A percentile compares a stretch with the other conserved stretches of the same genome.
Conservation (phyloP, 2,888 invertebrate species). For the Lepidocyrtoides sp. region DNA sequence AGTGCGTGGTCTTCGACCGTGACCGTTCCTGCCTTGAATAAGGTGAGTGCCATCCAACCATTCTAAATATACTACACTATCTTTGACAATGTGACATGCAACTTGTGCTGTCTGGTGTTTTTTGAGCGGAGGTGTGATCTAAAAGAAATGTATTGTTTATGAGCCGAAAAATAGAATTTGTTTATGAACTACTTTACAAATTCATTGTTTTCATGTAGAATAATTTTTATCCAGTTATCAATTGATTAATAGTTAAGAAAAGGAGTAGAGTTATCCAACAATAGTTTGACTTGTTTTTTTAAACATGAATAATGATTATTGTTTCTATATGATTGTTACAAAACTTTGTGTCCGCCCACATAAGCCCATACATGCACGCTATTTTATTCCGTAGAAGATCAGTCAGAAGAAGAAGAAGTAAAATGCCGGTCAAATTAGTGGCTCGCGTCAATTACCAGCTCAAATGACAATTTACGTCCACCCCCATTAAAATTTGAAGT, state of each 20-base stretch:
- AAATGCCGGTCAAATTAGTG: conserved; percentile 19
- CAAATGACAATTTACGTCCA: conserved; percentile 60
- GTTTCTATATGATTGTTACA: not conserved
- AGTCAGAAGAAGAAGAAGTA: not conserved
- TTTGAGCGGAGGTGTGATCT: too few relatives aligned
- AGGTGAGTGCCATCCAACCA: not conserved
- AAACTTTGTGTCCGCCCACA: conserved; percentile 13
- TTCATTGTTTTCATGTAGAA: not conserved
- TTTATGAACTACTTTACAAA: not conserved
- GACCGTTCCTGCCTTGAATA: conserved; percentile 22
- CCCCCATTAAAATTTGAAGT: conserved; percentile 37
- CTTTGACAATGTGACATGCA: too few relatives aligned
- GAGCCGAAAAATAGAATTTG: too few relatives aligned
- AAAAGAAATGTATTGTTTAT: not conserved
- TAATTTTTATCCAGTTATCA: not conserved
- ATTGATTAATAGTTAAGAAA: conserved; percentile 16
- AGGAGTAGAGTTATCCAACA: not conserved
- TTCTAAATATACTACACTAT: too few relatives aligned
- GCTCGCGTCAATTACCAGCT: conserved; percentile 13
- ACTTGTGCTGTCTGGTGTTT: too few relatives aligned
- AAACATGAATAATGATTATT: not conserved
- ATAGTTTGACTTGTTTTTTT: not conserved
- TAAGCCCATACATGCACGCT: not conserved
- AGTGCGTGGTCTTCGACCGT: not conserved
- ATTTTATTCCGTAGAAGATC: not conserved